Evolutionary conservation across 2,888 invertebrate genomes (phyloP).

Genomic region (Leucozona laternaria): DNA sequence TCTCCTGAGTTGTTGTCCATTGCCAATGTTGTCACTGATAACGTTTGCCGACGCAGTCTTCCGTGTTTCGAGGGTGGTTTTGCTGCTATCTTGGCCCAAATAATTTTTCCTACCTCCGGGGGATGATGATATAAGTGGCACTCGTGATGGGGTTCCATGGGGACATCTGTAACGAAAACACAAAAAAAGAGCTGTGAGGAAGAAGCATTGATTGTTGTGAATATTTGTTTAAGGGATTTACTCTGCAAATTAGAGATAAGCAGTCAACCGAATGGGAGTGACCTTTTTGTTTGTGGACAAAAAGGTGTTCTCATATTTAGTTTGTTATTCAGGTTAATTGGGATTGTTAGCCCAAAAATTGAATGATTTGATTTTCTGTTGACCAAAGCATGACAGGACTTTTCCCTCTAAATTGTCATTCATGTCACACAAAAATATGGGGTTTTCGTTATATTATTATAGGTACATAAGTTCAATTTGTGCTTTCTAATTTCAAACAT

Average conservation of each 20-base stretch:
- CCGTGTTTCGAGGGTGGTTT: conserved; percentile 44
- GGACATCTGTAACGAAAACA: conserved; percentile 81
- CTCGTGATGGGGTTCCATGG: conserved; percentile 91
- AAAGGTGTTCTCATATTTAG: conserved; percentile 24
- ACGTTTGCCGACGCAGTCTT: conserved; percentile 53
- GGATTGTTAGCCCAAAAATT: conserved; percentile 54
- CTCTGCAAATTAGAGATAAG: conserved; percentile 47
- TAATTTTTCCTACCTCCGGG: conserved; percentile 54
- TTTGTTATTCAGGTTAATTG: conserved; percentile 69
- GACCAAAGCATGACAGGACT: conserved; percentile 62
- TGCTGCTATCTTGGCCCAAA: conserved; percentile 46
- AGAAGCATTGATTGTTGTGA: conserved; percentile 4
- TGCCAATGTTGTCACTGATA: conserved; percentile 70
- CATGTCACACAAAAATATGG: conserved; percentile 49
- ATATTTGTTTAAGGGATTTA: conserved; percentile 59
- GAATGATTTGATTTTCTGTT: conserved; percentile 71
- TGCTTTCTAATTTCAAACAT: conserved; percentile 9
- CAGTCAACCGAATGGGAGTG: conserved; percentile 53
- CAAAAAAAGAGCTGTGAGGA: conserved; percentile 30
- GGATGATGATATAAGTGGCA: conserved; percentile 88
- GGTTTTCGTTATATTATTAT: background rate
- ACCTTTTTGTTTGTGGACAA: conserved; percentile 40
- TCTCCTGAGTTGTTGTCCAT: conserved; percentile 55
- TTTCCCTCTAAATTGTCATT: conserved; percentile 49
- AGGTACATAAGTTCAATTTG: conserved; percentile 6